Conservation (phyloP, 2,888 invertebrate genomes). For the Eupithecia pulchellata region DNA sequence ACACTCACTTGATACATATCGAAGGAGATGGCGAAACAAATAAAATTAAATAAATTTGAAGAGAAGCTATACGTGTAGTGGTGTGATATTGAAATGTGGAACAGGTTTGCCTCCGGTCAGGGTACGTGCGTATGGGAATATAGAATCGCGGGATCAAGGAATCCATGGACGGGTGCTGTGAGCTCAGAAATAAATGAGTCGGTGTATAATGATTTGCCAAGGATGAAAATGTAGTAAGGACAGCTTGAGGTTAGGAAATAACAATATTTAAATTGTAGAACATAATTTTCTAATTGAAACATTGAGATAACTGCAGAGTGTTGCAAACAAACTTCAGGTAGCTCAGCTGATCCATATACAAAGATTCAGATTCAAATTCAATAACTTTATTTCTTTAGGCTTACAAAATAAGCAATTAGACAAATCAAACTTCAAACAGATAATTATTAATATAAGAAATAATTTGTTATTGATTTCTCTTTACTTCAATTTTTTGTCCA, state of each 20-base stretch:
- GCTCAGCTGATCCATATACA: no score
- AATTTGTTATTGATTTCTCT: no score
- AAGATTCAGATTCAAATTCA: no score
- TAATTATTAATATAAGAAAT: no score
- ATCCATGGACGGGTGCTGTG: slow-evolving; percentile 23
- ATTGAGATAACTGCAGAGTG: no score
- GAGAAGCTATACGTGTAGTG: slow-evolving; percentile 54
- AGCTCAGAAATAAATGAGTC: slow-evolving; percentile 9
- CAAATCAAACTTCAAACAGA: no score
- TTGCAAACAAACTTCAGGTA: no score
- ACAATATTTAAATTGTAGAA: neutral
- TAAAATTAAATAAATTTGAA: slow-evolving; percentile 46
- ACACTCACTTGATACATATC: slow-evolving; percentile 42
- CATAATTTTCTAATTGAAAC: neutral
- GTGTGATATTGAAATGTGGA: slow-evolving; percentile 83
- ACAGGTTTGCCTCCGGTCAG: slow-evolving; percentile 76
- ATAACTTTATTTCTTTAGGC: no score
- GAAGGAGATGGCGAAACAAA: slow-evolving; percentile 45
- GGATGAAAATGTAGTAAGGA: neutral
- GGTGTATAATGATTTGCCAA: neutral
- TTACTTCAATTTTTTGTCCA: no score
- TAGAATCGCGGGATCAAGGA: slow-evolving; percentile 65
- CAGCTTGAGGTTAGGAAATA: neutral
- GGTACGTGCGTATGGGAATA: slow-evolving; percentile 77
- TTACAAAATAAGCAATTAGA: no score